Conservation (phyloP, 1,140 invertebrate genomes). For the Protaetia brevitarsis region DNA sequence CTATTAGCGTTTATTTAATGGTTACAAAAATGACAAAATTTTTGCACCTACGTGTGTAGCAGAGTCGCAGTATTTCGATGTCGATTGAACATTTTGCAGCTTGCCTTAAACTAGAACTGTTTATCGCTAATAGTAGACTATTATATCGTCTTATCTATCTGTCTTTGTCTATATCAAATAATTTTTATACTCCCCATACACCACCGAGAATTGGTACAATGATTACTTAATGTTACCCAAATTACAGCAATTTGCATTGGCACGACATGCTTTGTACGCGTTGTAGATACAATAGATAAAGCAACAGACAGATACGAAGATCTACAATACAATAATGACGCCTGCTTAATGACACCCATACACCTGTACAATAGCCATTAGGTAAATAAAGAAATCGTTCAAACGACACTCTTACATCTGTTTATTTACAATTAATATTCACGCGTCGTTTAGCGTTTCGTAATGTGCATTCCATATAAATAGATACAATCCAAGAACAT, state of each 20-base stretch:
- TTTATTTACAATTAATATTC: slow-evolving; percentile 14
- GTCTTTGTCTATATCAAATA: too few species aligned
- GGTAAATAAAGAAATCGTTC: not conserved
- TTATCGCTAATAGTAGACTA: too few species aligned
- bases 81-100: too few species aligned
- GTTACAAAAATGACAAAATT: not conserved
- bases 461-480: not conserved
- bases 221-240: slow-evolving; percentile 4
- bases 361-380: not conserved
- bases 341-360: too few species aligned
- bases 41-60: not conserved
- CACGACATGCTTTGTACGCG: not conserved
- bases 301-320: too few species aligned
- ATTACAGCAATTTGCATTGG: not conserved
- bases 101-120: too few species aligned
- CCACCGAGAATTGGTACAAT: not conserved
- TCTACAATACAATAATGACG: too few species aligned
- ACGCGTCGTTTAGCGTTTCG: not conserved
- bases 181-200: too few species aligned
- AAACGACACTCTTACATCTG: slow-evolving; percentile 5
- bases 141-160: not conserved
- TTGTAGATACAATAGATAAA: too few species aligned
- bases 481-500: not conserved
- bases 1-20: not conserved
- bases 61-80: too few species aligned